Evolutionary conservation across 1,140 invertebrate species (phyloP).

Genomic region (Drosophila kepulauana): DNA sequence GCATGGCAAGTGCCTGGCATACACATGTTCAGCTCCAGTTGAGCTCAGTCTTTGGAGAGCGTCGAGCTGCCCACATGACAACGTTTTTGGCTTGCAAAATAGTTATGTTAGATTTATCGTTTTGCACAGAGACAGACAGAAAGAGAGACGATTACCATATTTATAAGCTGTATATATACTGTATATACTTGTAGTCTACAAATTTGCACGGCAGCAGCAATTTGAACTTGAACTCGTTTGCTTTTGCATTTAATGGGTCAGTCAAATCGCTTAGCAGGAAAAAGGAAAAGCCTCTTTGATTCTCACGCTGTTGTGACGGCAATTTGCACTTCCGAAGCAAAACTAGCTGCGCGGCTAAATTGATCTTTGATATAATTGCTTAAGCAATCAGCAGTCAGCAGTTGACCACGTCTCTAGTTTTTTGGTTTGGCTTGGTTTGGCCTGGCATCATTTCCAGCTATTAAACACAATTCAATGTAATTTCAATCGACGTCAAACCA

Average conservation of each 20-base stretch:
- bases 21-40: slow-evolving; percentile 65
- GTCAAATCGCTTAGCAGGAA: slow-evolving; percentile 47
- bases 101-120: slow-evolving; percentile 75
- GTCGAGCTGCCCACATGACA: slow-evolving; percentile 65
- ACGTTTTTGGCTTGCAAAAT: slow-evolving; percentile 66
- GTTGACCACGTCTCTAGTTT: background rate
- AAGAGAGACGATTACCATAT: slow-evolving; percentile 69
- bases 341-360: slow-evolving; percentile 48
- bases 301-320: slow-evolving; percentile 66
- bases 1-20: slow-evolving; percentile 76
- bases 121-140: slow-evolving; percentile 8
- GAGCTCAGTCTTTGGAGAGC: slow-evolving; percentile 6
- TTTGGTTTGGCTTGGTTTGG: slow-evolving; percentile 1
- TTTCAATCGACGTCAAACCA: slow-evolving; percentile 56
- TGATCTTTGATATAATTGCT: slow-evolving; percentile 75
- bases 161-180: slow-evolving; percentile 52
- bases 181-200: slow-evolving; percentile 57
- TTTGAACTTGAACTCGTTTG: slow-evolving; percentile 77
- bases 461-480: slow-evolving; percentile 81
- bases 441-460: slow-evolving; percentile 77
- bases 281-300: slow-evolving; percentile 68
- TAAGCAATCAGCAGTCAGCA: slow-evolving; percentile 46
- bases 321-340: slow-evolving; percentile 76
- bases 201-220: slow-evolving; percentile 51
- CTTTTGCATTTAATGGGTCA: background rate